A percentile compares a stretch with the other conserved stretches of the same genome.
phyloP scores from a whole-genome alignment of 2,797 vertebrate genomes.

The Sandelia bainsii region DNA sequence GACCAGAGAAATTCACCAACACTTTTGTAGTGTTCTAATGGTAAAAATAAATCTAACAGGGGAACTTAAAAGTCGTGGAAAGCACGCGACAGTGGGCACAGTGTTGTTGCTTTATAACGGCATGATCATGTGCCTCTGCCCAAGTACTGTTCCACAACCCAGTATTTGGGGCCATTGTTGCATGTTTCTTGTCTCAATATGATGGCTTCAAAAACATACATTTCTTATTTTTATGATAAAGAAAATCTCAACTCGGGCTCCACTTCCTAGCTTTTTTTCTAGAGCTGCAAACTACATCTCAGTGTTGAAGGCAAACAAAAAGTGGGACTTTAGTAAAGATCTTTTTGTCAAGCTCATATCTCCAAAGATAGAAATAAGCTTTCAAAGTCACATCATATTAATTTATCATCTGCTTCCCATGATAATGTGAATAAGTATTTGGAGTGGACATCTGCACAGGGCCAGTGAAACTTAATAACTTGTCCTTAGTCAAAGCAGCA shows the following conservation, averaged over 20 bases:
- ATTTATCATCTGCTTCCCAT: no score
- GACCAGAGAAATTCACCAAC: no score
- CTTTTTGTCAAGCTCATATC: not conserved
- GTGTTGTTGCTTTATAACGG: not conserved
- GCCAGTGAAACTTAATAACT: not conserved
- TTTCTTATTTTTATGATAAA: no score
- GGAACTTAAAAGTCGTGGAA: not conserved
- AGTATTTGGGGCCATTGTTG: not conserved
- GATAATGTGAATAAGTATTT: not conserved
- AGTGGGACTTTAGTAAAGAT: not conserved
- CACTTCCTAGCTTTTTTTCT: not conserved
- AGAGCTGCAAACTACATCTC: not conserved
- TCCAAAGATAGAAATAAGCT: not conserved
- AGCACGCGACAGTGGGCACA: not conserved
- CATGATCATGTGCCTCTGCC: not conserved
- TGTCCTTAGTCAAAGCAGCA: not conserved
- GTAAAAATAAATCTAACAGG: not conserved
- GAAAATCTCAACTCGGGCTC: no score
- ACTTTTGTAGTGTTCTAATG: not conserved
- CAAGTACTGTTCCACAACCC: not conserved
- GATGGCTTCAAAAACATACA: no score
- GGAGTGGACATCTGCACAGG: not conserved
- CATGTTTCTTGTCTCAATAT: not conserved
- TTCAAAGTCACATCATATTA: no score
- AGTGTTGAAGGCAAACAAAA: no score